Percentiles rank a stretch among this genome's conserved stretches.
phyloP scores from a whole-genome alignment of 1,140 invertebrate genomes.

The Macrobrachium rosenbergii region DNA sequence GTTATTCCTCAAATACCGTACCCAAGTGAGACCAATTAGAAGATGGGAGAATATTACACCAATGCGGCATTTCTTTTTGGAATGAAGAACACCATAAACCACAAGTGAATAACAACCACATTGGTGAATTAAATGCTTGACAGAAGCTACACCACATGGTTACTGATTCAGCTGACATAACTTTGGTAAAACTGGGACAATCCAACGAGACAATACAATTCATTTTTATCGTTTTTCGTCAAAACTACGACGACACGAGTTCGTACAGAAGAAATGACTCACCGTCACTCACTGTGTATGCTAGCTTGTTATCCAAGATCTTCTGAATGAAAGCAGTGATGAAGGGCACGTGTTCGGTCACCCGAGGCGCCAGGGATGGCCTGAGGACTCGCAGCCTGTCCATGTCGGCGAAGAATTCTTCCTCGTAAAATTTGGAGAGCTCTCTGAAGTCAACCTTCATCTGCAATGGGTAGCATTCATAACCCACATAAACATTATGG shows the following conservation, averaged over 20 bases:
- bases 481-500: no score
- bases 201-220: no score
- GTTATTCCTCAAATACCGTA: no score
- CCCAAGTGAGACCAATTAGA: no score
- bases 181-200: no score
- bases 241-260: background rate
- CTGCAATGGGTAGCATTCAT: background rate
- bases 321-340: slow-evolving; percentile 83
- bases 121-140: no score
- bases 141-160: no score
- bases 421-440: slow-evolving; percentile 75
- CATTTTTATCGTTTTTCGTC: background rate
- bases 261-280: slow-evolving; percentile 57
- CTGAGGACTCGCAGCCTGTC: slow-evolving; percentile 78
- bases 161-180: no score
- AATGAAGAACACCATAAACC: no score
- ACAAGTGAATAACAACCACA: no score
- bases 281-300: slow-evolving; percentile 80
- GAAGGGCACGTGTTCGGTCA: slow-evolving; percentile 83
- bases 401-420: slow-evolving; percentile 89
- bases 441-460: slow-evolving; percentile 37
- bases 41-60: no score
- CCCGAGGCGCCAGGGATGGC: slow-evolving; percentile 71
- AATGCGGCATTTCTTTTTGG: no score
- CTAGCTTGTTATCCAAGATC: slow-evolving; percentile 77